phyloP scores from a whole-genome alignment of 2,797 vertebrate genomes.

The Sebastes cheni region DNA sequence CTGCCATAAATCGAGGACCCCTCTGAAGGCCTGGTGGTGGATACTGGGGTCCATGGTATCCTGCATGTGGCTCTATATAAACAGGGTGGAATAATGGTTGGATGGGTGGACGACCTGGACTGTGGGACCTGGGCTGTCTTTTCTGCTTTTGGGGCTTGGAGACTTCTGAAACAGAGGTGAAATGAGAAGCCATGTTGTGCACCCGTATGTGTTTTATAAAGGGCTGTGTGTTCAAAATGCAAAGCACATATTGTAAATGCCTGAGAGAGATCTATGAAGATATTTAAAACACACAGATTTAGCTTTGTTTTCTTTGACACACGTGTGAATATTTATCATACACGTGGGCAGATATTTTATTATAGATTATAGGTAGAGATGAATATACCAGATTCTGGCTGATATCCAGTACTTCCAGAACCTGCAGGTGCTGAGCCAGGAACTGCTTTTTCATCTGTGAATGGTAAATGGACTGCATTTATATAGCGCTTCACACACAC shows the following conservation, averaged over 20 bases:
- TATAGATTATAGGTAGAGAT: neutral
- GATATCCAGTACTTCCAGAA: neutral
- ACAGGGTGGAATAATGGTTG: neutral
- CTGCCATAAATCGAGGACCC: neutral
- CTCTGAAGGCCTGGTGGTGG: neutral
- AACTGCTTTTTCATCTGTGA: slow-evolving; percentile 9
- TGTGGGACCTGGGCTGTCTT: slow-evolving; percentile 1
- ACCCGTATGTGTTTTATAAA: neutral
- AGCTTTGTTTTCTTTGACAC: neutral
- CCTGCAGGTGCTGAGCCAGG: neutral
- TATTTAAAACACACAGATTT: neutral
- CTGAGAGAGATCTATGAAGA: neutral
- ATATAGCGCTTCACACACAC: neutral
- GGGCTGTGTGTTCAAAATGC: neutral
- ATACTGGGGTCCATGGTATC: neutral
- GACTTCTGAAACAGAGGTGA: neutral
- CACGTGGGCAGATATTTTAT: neutral
- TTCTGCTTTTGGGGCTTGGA: neutral
- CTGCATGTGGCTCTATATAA: neutral
- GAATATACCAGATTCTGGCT: slow-evolving; percentile 6
- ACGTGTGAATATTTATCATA: neutral
- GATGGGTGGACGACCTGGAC: neutral
- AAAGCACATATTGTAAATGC: neutral
- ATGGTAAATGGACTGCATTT: neutral
- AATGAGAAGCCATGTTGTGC: neutral